phyloP scores from a whole-genome alignment of 2,797 vertebrate species.

The Intellagama lesueurii region DNA sequence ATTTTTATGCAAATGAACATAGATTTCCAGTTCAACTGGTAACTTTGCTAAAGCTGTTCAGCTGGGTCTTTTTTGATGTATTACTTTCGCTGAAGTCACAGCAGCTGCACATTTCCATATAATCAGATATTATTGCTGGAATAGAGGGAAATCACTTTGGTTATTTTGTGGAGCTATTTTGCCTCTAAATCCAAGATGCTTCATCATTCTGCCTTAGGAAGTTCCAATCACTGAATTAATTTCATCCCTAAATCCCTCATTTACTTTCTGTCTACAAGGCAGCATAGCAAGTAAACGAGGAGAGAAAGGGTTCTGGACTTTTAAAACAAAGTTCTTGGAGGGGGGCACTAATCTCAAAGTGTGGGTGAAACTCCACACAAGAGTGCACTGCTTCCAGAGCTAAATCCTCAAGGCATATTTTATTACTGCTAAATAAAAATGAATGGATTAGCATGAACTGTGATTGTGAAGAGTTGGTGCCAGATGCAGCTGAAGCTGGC shows the following conservation, averaged over 20 bases:
- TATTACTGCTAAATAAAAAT: conserved; percentile 6
- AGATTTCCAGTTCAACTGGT: background rate
- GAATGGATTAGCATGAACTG: conserved; percentile 13
- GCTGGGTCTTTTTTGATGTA: background rate
- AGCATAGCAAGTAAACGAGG: conserved; percentile 35
- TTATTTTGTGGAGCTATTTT: background rate
- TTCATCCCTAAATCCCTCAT: conserved; percentile 51
- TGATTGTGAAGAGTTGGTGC: background rate
- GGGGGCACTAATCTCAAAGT: conserved; percentile 11
- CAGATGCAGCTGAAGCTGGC: background rate
- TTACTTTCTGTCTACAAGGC: conserved; percentile 30
- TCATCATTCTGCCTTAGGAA: background rate
- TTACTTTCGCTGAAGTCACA: background rate
- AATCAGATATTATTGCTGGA: background rate
- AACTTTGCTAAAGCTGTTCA: background rate
- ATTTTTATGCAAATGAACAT: conserved; percentile 19
- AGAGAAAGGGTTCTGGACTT: conserved; percentile 21
- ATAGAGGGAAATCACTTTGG: background rate
- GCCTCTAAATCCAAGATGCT: conserved; percentile 24
- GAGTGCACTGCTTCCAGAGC: conserved; percentile 7
- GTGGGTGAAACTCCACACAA: conserved; percentile 8
- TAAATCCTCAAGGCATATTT: background rate
- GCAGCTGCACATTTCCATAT: background rate
- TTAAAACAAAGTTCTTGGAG: background rate
- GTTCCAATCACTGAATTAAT: conserved; percentile 47